phyloP scores from a whole-genome alignment of 2,797 vertebrate genomes.

The Podargus strigoides region DNA sequence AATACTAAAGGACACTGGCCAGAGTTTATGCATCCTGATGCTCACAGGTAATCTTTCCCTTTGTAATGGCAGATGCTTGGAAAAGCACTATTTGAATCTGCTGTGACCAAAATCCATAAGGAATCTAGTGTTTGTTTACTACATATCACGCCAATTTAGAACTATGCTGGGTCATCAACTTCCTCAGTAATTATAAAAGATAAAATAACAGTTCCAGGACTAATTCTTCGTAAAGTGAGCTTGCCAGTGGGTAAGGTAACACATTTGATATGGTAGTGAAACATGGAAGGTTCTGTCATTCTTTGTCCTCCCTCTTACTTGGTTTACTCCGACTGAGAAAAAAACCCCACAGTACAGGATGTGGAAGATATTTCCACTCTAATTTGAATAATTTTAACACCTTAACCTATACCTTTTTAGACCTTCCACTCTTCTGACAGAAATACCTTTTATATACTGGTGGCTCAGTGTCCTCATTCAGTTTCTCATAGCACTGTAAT shows the following conservation, averaged over 20 bases:
- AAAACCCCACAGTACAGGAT: background rate
- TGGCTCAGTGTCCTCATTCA: background rate
- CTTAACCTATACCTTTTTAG: background rate
- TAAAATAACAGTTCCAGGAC: background rate
- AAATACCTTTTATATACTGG: background rate
- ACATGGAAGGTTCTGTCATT: background rate
- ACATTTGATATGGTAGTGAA: background rate
- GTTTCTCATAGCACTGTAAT: background rate
- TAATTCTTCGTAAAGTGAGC: background rate
- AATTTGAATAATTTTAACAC: background rate
- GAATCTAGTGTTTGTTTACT: background rate
- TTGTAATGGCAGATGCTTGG: background rate
- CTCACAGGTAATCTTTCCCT: background rate
- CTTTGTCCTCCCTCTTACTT: background rate
- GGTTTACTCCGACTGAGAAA: background rate
- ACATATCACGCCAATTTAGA: background rate
- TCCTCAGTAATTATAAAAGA: background rate
- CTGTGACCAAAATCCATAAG: background rate
- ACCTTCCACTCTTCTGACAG: background rate
- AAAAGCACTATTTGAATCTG: background rate
- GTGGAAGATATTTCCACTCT: background rate
- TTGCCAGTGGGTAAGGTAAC: background rate
- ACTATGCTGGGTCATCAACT: background rate
- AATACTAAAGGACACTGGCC: background rate
- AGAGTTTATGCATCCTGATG: background rate